Evolutionary conservation across 2,113 vertebrate species (phyloP), one percentile per base, ranked within the genome.

Genomic region (Eclectus roratus): DNA sequence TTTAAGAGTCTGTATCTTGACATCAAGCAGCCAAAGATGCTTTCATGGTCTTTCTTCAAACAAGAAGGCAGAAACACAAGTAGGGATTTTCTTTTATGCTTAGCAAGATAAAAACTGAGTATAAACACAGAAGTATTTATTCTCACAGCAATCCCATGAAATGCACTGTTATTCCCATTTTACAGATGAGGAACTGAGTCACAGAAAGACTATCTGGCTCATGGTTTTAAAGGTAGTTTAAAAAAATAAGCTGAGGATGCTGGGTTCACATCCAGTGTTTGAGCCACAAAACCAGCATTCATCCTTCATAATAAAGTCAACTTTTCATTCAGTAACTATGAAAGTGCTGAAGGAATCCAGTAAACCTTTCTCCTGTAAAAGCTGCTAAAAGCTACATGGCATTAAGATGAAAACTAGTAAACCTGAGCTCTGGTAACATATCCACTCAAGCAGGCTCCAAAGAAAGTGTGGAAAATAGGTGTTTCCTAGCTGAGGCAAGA

Each of bases 21-120:
- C 80, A 96, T 96, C 88, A 92, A 95, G 94, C 83, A 95, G 76
- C 83, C 92, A 81, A 96, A 93, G 91, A 93, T 44, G 68, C 94
- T 92, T 96, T 96, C 86, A 94, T 96, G 93, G 91, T 87, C 44
- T 91, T 78, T 94, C 94, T 97, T 96, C 95, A 96, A 96, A 96
- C 43, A 71, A 94, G 68, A 93, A 93, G 43, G 85, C 68, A 96
- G 90, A 96, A 96, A 95, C 64, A 83, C 79, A 94, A 96, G 90
- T 58, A 80, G 60, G 55, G 88, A 84, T 93, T 93, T 95, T 94
- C 85, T 96, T 94, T 95, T 91, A 92, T 82, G 66, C 77, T 89
- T 63, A 92, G 91, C 52, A 76, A 94, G 91, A 94, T 87, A 96
- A 94, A 95, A 94, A 74, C n/a, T 24, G 37, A 77, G 63, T 12